Base-by-base conservation (phyloP, 2,888 invertebrate genomes). In the Ecdyonurus torrentis region DNA sequence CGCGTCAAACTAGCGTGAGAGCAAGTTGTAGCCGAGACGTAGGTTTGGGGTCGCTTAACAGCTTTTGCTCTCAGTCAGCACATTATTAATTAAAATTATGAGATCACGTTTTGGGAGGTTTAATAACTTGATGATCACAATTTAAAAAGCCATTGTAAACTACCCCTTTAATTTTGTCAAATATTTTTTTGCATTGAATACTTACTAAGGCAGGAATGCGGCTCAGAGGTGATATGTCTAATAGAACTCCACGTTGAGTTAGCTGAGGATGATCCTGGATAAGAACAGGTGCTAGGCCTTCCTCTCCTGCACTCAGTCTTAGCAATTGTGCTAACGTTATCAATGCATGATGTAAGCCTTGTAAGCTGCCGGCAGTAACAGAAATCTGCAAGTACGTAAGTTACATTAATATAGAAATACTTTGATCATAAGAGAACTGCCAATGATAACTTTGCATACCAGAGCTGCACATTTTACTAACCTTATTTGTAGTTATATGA, bases 201-300 rank as follows among this genome's bases (percentile, higher is more conserved):
- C 52, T 68, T 68, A 73, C 77, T 68, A 81, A 69, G 10, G 75
- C 76, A 19, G 81, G 81, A 64, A 81, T 76, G 59, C 82, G 74
- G 52, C 81, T 81, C 67, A 78, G 78, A 68, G 73, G 79, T 68
- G 75, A 79, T 67, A 81, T 76, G 68, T 84, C 84, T 65, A 83
- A 71, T 55, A 82, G 72, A 60, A 83, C 77, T 2, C 79, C 83
- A 65, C 84, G 74, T 67, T 80, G 78, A 25, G 74, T 72, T 52
- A 82, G 74, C 62, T 78, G 75, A 1, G 83, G 83, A 68, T 78
- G 77, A 68, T 84, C 84, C 66, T 81, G 78, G 64, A 83, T 80
- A 37, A 78, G 70, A 58, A 78, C 72, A 15, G 78, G 73, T 7
- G 70, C 68, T 25, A 73, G 68, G 20, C 68, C 69, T 61, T 70